Evolutionary conservation across 2,797 vertebrate species (phyloP).

Genomic region (Hemibagrus guttatus): DNA sequence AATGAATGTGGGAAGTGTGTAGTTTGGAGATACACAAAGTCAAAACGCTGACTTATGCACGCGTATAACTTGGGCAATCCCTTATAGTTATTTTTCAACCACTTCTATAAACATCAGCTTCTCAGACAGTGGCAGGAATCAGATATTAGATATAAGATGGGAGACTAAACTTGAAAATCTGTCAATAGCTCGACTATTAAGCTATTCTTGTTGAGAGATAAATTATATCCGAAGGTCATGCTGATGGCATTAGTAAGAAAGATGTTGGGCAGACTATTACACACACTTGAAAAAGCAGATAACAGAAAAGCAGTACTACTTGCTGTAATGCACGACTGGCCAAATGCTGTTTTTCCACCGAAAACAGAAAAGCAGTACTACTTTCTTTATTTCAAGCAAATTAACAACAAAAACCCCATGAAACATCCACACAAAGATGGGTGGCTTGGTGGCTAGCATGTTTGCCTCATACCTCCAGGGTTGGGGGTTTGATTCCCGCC

Average conservation of each 20-base stretch:
- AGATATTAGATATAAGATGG: background rate
- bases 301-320: too few relatives aligned
- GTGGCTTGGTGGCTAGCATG: too few relatives aligned
- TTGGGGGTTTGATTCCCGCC: too few relatives aligned
- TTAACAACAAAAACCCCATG: too few relatives aligned
- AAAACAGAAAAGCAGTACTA: background rate
- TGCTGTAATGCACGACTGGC: background rate
- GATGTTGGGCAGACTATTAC: background rate
- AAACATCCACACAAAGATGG: too few relatives aligned
- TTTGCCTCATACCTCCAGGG: too few relatives aligned
- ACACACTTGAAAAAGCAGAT: background rate
- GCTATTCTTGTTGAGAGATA: background rate
- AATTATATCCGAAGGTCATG: background rate
- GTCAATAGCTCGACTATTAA: background rate
- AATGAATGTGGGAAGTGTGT: background rate
- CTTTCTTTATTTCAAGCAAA: too few relatives aligned
- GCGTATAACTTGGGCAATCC: conserved; percentile 13
- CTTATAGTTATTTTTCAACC: conserved; percentile 23
- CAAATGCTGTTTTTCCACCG: background rate
- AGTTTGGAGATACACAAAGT: background rate
- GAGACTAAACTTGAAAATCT: background rate
- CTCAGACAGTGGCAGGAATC: background rate
- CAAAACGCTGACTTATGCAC: conserved; percentile 9
- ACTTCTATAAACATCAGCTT: conserved; percentile 8
- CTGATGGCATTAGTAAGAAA: background rate